These are phyloP conservation scores for Poeciliopsis paucimaculata DNA, from an alignment of 2,797 vertebrate genomes.

Conservation along the genomic window DNA sequence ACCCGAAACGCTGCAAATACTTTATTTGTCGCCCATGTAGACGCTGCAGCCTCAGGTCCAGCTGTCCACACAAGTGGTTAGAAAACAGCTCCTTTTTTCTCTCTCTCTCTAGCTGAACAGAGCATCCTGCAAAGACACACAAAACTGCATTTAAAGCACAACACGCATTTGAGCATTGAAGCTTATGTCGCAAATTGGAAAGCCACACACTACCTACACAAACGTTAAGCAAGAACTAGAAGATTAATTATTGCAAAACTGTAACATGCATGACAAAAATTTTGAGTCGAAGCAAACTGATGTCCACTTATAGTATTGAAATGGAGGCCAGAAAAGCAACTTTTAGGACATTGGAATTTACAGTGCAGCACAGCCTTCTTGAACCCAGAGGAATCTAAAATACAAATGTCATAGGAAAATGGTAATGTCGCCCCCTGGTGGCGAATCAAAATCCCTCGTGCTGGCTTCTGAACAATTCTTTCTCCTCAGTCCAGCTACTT, in stretches of 20 bases:
- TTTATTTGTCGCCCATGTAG: conserved; percentile 56
- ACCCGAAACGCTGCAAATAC: conserved; percentile 48
- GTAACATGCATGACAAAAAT: neutral
- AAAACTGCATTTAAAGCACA: conserved; percentile 2
- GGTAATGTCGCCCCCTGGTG: conserved; percentile 75
- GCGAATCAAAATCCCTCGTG: conserved; percentile 29
- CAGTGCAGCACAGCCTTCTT: conserved; percentile 26
- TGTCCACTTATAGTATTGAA: neutral
- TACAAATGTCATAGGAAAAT: conserved; percentile 36
- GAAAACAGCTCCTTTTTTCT: conserved; percentile 9
- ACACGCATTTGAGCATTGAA: neutral
- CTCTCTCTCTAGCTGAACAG: conserved; percentile 4
- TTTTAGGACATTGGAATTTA: conserved; percentile 18
- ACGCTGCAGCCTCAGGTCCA: conserved; percentile 31
- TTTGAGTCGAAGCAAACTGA: neutral
- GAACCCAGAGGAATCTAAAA: conserved; percentile 32
- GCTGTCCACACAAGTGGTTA: conserved; percentile 27
- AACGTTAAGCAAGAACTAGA: neutral
- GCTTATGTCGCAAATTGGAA: neutral
- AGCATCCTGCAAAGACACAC: conserved; percentile 5
- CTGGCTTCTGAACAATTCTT: too few species aligned
- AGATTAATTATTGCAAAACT: neutral
- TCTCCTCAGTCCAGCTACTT: too few species aligned
- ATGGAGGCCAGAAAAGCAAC: neutral
- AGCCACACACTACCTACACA: conserved; percentile 10